Evolutionary conservation across 2,888 invertebrate species (phyloP).

Genomic region (Lasioglossum figueresi): DNA sequence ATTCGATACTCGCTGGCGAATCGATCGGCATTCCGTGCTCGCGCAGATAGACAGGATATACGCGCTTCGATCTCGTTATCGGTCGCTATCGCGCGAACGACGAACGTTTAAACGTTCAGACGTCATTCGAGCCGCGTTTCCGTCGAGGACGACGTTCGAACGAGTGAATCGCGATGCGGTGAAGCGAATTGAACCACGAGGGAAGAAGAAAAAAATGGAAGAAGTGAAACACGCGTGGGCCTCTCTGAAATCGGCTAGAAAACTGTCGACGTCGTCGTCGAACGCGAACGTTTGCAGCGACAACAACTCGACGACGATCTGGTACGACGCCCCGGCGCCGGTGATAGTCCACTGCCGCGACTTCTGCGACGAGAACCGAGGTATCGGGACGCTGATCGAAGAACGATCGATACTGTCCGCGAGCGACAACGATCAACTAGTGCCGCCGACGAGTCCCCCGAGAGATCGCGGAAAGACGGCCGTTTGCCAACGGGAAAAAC

Average conservation of each 20-base stretch:
- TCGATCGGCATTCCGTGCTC: not conserved
- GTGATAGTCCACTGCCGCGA: constrained; percentile 76
- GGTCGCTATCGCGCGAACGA: not conserved
- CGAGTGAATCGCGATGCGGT: not conserved
- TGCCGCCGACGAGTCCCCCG: not conserved
- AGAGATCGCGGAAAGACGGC: constrained; percentile 42
- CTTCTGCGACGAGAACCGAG: constrained; percentile 45
- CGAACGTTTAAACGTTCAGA: not conserved
- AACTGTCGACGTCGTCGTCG: constrained; percentile 38
- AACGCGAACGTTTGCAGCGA: not conserved
- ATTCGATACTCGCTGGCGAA: not conserved
- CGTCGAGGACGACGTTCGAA: not conserved
- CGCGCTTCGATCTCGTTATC: not conserved
- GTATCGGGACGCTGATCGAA: not conserved
- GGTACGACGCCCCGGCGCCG: constrained; percentile 79
- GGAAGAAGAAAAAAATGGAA: constrained; percentile 71
- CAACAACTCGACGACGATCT: constrained; percentile 69
- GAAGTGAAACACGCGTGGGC: constrained; percentile 77
- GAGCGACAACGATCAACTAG: not conserved
- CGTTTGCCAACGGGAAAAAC: constrained; percentile 30
- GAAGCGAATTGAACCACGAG: not conserved
- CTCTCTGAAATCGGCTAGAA: constrained; percentile 71
- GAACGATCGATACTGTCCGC: not conserved
- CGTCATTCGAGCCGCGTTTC: not conserved
- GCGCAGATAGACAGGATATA: not conserved